Percentiles rank a stretch among this genome's conserved stretches.
These are phyloP conservation scores for Bucorvus abyssinicus DNA, from an alignment of 2,797 vertebrate species.

Conservation along the genomic window DNA sequence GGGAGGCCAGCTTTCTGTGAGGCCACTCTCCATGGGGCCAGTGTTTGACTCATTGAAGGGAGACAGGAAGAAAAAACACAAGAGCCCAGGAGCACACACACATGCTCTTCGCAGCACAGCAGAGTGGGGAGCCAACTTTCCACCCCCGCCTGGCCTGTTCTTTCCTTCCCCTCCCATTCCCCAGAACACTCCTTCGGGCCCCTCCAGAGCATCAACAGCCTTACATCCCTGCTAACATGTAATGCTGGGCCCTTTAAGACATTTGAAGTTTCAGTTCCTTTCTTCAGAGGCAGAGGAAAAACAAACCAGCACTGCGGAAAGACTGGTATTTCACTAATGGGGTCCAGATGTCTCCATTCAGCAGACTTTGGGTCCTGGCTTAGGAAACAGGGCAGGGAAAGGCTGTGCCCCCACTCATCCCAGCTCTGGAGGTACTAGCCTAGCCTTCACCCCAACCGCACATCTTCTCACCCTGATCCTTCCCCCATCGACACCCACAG, in stretches of 20 bases:
- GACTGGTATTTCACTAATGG: constrained; percentile 69
- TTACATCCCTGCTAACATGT: not conserved
- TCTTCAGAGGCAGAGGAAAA: constrained; percentile 41
- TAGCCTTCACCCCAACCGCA: not conserved
- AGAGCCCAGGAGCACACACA: constrained; percentile 45
- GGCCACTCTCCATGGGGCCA: constrained; percentile 23
- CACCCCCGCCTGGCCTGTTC: constrained; percentile 11
- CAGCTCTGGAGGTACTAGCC: not conserved
- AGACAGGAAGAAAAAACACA: constrained; percentile 8
- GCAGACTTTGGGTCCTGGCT: not conserved
- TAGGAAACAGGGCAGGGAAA: not conserved
- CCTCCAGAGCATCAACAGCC: not conserved
- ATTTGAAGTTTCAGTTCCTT: constrained; percentile 42
- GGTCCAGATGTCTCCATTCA: constrained; percentile 65
- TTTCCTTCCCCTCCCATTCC: constrained; percentile 10
- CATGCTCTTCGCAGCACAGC: constrained; percentile 44
- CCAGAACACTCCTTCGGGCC: constrained; percentile 6
- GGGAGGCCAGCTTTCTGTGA: constrained; percentile 17
- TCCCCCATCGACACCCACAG: not conserved
- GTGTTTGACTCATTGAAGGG: constrained; percentile 1
- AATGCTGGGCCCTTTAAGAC: constrained; percentile 56
- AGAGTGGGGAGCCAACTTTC: constrained; percentile 44
- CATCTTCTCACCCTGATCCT: not conserved
- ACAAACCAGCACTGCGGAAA: constrained; percentile 49
- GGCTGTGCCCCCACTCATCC: not conserved